Evolutionary conservation across 1,140 invertebrate genomes (phyloP).

Genomic region (Drosophila mojavensis): DNA sequence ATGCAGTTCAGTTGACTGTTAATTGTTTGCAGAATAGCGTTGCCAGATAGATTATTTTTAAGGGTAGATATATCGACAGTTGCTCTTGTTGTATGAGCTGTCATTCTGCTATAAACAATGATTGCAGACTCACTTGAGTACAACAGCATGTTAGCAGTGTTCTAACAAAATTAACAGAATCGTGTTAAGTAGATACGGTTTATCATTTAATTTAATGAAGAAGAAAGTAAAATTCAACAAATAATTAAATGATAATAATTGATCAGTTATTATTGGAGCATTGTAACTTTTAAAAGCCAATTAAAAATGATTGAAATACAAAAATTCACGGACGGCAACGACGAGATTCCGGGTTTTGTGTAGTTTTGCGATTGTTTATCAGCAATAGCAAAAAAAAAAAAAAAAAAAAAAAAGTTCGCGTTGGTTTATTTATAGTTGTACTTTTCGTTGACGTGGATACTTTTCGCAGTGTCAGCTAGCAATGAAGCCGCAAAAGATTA

Average conservation of each 20-base stretch:
- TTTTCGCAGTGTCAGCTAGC: neutral
- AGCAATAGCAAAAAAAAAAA: neutral
- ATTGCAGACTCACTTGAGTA: constrained; percentile 11
- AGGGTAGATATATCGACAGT: neutral
- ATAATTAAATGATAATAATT: neutral
- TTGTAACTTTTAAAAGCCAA: neutral
- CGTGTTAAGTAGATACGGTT: neutral
- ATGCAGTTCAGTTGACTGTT: constrained; percentile 4
- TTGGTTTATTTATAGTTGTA: constrained; percentile 43
- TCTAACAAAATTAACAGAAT: neutral
- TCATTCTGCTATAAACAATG: neutral
- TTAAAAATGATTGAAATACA: neutral
- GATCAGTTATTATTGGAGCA: too few relatives aligned
- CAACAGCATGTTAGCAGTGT: constrained; percentile 4
- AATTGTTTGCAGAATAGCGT: neutral
- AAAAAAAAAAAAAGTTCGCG: neutral
- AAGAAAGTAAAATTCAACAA: neutral
- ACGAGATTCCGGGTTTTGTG: neutral
- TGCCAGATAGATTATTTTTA: neutral
- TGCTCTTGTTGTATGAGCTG: neutral
- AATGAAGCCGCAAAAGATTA: constrained; percentile 21
- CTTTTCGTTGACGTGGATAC: constrained; percentile 57
- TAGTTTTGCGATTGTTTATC: constrained; percentile 15
- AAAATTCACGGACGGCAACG: neutral
- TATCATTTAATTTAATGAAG: neutral